phyloP scores from a whole-genome alignment of 1,140 invertebrate genomes.

The Microplitis demolitor region DNA sequence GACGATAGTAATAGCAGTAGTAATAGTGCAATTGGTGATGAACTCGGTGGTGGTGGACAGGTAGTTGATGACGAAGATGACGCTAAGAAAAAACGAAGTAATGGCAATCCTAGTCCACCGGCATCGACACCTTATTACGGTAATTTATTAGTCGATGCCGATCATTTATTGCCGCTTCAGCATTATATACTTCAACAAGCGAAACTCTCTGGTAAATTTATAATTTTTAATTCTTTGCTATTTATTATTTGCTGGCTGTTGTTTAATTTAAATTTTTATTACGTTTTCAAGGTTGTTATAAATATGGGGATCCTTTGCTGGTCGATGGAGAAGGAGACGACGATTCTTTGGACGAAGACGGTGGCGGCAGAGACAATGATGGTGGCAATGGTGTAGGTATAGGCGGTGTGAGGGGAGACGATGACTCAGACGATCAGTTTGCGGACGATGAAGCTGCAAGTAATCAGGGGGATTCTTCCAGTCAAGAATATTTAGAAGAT shows the following conservation, averaged over 20 bases:
- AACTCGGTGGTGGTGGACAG: slow-evolving; percentile 32
- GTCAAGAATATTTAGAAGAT: slow-evolving; percentile 65
- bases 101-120: slow-evolving; percentile 58
- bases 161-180: slow-evolving; percentile 80
- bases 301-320: slow-evolving; percentile 67
- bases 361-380: slow-evolving; percentile 48
- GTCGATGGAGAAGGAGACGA: slow-evolving; percentile 71
- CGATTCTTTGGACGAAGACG: slow-evolving; percentile 69
- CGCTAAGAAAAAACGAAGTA: slow-evolving; percentile 54
- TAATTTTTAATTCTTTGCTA: not conserved
- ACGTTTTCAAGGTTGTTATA: slow-evolving; percentile 63
- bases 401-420: slow-evolving; percentile 52
- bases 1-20: slow-evolving; percentile 50
- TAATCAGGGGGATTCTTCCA: slow-evolving; percentile 67
- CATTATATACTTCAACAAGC: slow-evolving; percentile 88
- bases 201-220: slow-evolving; percentile 69
- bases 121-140: slow-evolving; percentile 54
- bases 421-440: slow-evolving; percentile 69
- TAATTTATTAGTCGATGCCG: slow-evolving; percentile 54
- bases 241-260: not conserved
- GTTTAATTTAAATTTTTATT: slow-evolving; percentile 15
- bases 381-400: slow-evolving; percentile 27
- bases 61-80: slow-evolving; percentile 47
- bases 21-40: slow-evolving; percentile 51
- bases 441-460: slow-evolving; percentile 70